These are phyloP conservation scores for Aramus guarauna DNA, from an alignment of 2,113 vertebrate genomes.

Conservation along the genomic window DNA sequence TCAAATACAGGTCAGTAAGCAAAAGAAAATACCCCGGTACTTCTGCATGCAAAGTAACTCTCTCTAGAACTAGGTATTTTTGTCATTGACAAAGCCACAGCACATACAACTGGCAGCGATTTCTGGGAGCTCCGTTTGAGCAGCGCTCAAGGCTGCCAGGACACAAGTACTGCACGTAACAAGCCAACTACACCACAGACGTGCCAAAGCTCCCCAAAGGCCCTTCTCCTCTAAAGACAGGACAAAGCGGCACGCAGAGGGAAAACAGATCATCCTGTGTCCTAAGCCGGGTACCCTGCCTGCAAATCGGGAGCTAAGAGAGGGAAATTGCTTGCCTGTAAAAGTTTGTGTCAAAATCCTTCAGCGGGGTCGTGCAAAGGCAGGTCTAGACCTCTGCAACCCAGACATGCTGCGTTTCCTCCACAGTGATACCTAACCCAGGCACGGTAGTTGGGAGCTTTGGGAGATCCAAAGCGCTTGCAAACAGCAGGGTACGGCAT, in stretches of 20 bases:
- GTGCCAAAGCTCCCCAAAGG: background rate
- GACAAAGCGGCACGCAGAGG: rapidly evolving
- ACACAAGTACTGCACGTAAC: background rate
- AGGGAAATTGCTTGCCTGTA: background rate
- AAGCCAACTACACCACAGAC: background rate
- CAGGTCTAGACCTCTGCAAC: background rate
- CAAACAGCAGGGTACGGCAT: background rate
- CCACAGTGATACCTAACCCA: background rate
- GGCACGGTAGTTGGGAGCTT: rapidly evolving
- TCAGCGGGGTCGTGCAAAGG: background rate
- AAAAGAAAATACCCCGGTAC: background rate
- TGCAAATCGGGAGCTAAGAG: background rate
- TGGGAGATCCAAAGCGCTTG: background rate
- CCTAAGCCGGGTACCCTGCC: background rate
- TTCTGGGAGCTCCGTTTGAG: background rate
- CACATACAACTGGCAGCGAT: background rate
- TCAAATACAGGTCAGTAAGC: background rate
- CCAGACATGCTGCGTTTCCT: background rate
- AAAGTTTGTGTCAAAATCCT: background rate
- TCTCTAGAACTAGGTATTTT: background rate
- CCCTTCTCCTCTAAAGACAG: background rate
- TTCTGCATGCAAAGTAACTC: background rate
- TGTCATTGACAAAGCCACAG: background rate
- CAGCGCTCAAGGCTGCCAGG: background rate
- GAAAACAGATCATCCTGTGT: rapidly evolving